Evolutionary conservation across 2,888 invertebrate species (phyloP).

Genomic region (Cosmia trapezina): DNA sequence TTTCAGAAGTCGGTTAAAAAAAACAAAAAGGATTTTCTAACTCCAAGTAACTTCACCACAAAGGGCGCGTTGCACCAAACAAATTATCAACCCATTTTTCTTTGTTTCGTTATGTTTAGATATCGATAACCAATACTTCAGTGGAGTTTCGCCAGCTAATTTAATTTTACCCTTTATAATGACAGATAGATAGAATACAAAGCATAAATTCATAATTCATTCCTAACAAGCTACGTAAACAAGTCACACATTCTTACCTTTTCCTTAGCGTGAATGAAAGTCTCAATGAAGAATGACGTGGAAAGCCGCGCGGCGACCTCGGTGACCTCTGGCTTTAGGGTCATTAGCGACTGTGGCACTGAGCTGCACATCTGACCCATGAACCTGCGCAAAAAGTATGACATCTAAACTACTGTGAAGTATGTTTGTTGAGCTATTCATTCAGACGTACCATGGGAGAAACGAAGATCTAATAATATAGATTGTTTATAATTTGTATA

Average conservation of each 20-base stretch:
- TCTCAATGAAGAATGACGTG: constrained; percentile 98
- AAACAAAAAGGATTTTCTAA: neutral
- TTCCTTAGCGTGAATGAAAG: constrained; percentile 98
- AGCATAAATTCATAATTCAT: neutral
- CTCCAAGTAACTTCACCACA: neutral
- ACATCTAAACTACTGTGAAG: neutral
- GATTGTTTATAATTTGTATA: too few species aligned
- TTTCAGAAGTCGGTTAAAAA: too few species aligned
- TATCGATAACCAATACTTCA: neutral
- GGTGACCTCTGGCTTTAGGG: constrained; percentile 94
- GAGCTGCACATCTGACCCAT: constrained; percentile 99
- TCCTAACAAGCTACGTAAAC: too few species aligned
- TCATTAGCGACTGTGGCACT: constrained; percentile 96
- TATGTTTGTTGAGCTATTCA: too few species aligned
- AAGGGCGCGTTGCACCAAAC: rapidly evolving
- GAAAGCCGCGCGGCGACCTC: constrained; percentile 96
- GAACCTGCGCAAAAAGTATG: constrained; percentile 91
- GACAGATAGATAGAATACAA: neutral
- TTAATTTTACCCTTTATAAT: too few species aligned
- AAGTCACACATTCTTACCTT: constrained; percentile 91
- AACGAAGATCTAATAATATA: too few species aligned
- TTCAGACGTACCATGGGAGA: too few species aligned
- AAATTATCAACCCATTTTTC: neutral
- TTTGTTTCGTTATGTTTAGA: too few species aligned
- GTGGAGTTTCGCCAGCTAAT: neutral